These are phyloP conservation scores for Leptothorax acervorum DNA, from an alignment of 2,888 invertebrate species.

Conservation along the genomic window DNA sequence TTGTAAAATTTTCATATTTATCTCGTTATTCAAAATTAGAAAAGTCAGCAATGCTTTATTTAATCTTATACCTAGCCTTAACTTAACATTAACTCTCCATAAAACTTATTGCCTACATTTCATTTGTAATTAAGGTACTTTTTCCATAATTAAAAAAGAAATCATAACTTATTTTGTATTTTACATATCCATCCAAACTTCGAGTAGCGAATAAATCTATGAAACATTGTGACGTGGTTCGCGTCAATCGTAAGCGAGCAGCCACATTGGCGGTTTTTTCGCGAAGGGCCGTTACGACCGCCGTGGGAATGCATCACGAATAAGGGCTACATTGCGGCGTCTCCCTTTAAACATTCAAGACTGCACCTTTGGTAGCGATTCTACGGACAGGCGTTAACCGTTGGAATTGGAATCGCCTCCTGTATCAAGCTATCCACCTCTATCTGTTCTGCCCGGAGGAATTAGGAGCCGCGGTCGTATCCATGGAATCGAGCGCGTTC, in stretches of 20 bases:
- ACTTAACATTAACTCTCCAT: not conserved
- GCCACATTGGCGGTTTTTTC: conserved; percentile 49
- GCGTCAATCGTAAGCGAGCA: conserved; percentile 23
- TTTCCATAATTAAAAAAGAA: not conserved
- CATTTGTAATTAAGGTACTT: not conserved
- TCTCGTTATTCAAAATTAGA: not conserved
- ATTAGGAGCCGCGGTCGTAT: conserved; percentile 72
- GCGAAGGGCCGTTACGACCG: conserved; percentile 61
- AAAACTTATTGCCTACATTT: not conserved
- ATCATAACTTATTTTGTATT: not conserved
- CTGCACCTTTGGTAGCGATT: conserved; percentile 52
- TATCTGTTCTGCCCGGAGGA: conserved; percentile 59
- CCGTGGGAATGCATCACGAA: conserved; percentile 50
- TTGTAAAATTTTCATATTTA: not conserved
- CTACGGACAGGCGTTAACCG: conserved; percentile 66
- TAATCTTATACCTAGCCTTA: not conserved
- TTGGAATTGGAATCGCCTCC: conserved; percentile 70
- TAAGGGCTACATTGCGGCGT: conserved; percentile 53
- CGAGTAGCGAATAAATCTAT: conserved; percentile 8
- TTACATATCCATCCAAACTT: not conserved
- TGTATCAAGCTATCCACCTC: conserved; percentile 48
- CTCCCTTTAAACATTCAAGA: conserved; percentile 70
- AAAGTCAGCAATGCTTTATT: not conserved
- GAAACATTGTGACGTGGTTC: not conserved
- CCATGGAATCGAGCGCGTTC: conserved; percentile 69